These are phyloP conservation scores for Tragopan temminckii DNA, from an alignment of 2,797 vertebrate genomes.

Conservation along the genomic window DNA sequence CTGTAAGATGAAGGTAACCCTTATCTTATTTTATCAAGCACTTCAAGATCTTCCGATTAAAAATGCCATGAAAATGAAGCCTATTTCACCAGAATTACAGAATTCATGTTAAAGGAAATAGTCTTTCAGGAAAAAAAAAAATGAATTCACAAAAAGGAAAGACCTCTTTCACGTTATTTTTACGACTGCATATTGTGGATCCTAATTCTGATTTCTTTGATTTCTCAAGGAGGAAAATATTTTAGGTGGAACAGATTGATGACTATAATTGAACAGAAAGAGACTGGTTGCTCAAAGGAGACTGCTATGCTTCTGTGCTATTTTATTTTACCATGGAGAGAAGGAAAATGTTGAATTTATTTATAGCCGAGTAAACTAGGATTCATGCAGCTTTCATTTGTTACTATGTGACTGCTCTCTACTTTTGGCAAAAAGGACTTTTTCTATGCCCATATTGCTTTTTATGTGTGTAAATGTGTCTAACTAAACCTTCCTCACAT, in stretches of 20 bases:
- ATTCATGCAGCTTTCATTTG: conserved; percentile 72
- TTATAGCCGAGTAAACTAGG: conserved; percentile 73
- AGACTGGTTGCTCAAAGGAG: conserved; percentile 59
- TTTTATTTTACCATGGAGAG: conserved; percentile 64
- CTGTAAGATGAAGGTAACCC: not conserved
- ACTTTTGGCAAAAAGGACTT: conserved; percentile 47
- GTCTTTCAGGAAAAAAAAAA: conserved; percentile 4
- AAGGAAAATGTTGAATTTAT: conserved; percentile 69
- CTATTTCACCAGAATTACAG: not conserved
- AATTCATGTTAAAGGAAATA: conserved; percentile 7
- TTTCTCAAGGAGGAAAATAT: conserved; percentile 63
- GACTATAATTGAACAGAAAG: conserved; percentile 71
- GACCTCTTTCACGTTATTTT: conserved; percentile 32
- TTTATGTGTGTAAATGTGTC: conserved; percentile 57
- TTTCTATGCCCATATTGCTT: conserved; percentile 53
- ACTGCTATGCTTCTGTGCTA: conserved; percentile 58
- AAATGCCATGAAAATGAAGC: not conserved
- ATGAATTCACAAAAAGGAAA: conserved; percentile 27
- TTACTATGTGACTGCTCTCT: conserved; percentile 62
- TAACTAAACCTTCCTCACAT: conserved; percentile 58
- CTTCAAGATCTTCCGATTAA: not conserved
- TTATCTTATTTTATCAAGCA: not conserved
- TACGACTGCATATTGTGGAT: conserved; percentile 50
- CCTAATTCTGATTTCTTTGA: conserved; percentile 43
- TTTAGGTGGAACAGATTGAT: conserved; percentile 74